A percentile compares a stretch with the other conserved stretches of the same genome.
phyloP scores from a whole-genome alignment of 2,797 vertebrate genomes.

The Adrianichthys oophorus region DNA sequence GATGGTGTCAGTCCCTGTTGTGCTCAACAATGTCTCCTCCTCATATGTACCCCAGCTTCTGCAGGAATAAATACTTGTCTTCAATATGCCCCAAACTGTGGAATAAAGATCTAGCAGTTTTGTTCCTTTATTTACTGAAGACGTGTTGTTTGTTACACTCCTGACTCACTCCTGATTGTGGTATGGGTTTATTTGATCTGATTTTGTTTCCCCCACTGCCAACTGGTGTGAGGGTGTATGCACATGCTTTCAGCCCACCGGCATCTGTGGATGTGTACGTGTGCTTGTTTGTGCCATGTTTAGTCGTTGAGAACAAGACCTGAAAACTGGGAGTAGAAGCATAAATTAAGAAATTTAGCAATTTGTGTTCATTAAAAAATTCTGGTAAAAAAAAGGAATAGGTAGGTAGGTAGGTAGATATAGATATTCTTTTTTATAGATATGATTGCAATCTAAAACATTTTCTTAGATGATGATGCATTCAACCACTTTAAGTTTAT shows the following conservation, averaged over 20 bases:
- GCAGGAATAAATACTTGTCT: slow-evolving; percentile 14
- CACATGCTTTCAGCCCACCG: slow-evolving; percentile 41
- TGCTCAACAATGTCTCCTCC: neutral
- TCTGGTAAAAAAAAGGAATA: no score
- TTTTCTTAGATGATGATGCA: no score
- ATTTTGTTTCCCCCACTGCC: slow-evolving; percentile 43
- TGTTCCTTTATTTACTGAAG: slow-evolving; percentile 22
- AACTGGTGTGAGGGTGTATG: slow-evolving; percentile 53
- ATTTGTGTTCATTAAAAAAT: slow-evolving; percentile 42
- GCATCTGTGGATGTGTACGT: slow-evolving; percentile 15
- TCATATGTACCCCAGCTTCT: neutral
- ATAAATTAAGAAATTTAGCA: slow-evolving; percentile 60
- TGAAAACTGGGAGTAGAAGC: slow-evolving; percentile 60
- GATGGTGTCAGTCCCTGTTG: slow-evolving; percentile 8
- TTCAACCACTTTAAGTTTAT: no score
- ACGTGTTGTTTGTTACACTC: slow-evolving; percentile 6
- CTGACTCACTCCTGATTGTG: slow-evolving; percentile 41
- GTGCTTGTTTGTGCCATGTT: slow-evolving; percentile 47
- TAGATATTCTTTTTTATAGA: no score
- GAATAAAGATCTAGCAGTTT: slow-evolving; percentile 13
- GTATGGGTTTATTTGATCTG: slow-evolving; percentile 58
- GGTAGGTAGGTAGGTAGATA: no score
- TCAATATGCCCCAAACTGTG: slow-evolving; percentile 2
- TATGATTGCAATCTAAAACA: no score
- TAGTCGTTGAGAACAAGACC: slow-evolving; percentile 64